phyloP scores from a whole-genome alignment of 2,797 vertebrate species.

The Myotis vivesi region DNA sequence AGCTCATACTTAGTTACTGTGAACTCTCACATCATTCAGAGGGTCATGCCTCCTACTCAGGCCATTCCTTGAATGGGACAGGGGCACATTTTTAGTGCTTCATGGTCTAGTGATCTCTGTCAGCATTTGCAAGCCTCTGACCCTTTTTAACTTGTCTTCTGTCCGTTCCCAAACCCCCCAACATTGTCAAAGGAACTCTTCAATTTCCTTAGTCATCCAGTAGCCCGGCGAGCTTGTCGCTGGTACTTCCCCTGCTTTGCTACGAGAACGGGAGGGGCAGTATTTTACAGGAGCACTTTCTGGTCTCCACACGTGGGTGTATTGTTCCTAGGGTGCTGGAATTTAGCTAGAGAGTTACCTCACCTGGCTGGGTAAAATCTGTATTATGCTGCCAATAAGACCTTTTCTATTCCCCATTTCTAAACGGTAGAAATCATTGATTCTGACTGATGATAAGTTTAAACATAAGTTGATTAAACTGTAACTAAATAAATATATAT shows the following conservation, averaged over 20 bases:
- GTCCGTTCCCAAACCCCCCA: not conserved
- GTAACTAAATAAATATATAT: not conserved
- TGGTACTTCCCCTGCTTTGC: not conserved
- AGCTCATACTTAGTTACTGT: not conserved
- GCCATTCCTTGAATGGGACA: not conserved
- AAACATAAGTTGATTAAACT: not conserved
- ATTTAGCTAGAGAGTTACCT: not conserved
- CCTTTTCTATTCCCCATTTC: not conserved
- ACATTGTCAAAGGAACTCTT: not conserved
- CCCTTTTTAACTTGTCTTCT: not conserved
- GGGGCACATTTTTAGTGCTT: not conserved
- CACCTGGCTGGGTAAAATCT: not conserved
- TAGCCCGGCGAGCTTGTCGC: not conserved
- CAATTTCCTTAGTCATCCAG: not conserved
- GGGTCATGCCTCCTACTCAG: not conserved
- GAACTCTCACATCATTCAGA: not conserved
- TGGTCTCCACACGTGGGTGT: not conserved
- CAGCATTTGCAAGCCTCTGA: not conserved
- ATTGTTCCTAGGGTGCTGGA: not conserved
- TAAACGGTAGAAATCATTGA: not conserved
- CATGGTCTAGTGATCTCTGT: not conserved
- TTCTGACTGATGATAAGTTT: not conserved
- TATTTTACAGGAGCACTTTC: not conserved
- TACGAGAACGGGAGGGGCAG: not conserved
- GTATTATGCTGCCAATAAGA: not conserved